These are phyloP conservation scores for Cyclina sinensis DNA, from an alignment of 1,140 invertebrate genomes.

Conservation along the genomic window DNA sequence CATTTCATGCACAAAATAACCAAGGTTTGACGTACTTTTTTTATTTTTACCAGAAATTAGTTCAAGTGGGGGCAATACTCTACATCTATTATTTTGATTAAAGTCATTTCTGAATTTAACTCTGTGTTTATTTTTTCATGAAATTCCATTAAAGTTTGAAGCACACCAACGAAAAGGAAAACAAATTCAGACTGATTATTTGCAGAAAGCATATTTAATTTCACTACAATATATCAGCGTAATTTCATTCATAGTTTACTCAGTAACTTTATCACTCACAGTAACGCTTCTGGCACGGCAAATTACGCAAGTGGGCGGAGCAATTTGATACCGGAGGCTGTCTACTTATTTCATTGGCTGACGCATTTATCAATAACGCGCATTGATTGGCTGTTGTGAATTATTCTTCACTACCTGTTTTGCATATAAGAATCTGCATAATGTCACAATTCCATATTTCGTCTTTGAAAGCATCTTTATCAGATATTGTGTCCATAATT, in stretches of 20 bases:
- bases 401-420: slow-evolving; percentile 37
- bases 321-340: background rate
- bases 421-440: slow-evolving; percentile 68
- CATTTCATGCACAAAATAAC: no score
- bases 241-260: slow-evolving; percentile 51
- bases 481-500: slow-evolving; percentile 67
- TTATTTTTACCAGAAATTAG: no score
- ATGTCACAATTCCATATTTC: slow-evolving; percentile 52
- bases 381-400: slow-evolving; percentile 39
- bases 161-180: background rate
- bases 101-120: background rate
- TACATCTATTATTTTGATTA: no score
- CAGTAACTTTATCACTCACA: background rate
- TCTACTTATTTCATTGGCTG: slow-evolving; percentile 19
- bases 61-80: no score
- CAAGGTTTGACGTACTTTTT: no score
- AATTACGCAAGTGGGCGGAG: slow-evolving; percentile 48
- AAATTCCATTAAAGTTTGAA: background rate
- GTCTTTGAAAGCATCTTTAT: slow-evolving; percentile 60
- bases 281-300: background rate
- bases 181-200: background rate
- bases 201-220: background rate
- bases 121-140: slow-evolving; percentile 3
- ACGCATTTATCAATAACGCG: background rate
- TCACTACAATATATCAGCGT: no score